A percentile compares a stretch with the other conserved stretches of the same genome.
Evolutionary conservation across 2,113 vertebrate species (phyloP).

Genomic region (Cottus gobio): DNA sequence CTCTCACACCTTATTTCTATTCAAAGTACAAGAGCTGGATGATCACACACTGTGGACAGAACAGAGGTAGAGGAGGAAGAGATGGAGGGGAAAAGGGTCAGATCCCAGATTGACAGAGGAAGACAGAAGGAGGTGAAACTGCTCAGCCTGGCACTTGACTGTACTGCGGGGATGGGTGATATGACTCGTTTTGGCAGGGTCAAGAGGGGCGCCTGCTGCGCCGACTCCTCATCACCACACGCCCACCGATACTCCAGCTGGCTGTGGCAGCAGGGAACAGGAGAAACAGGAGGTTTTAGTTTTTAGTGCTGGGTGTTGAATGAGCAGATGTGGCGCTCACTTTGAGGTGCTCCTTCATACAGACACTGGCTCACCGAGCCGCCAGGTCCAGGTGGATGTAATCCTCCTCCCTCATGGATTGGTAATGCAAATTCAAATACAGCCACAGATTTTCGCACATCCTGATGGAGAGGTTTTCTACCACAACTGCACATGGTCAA

Average conservation of each 20-base stretch:
- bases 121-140: not conserved
- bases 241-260: not conserved
- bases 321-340: not conserved
- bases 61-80: not conserved
- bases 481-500: not conserved
- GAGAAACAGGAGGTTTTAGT: not conserved
- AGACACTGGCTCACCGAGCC: not conserved
- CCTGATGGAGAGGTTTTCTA: not conserved
- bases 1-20: too few species aligned
- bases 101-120: not conserved
- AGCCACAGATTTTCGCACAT: not conserved
- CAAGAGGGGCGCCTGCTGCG: not conserved
- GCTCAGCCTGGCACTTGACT: not conserved
- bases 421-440: not conserved
- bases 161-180: not conserved
- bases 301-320: not conserved
- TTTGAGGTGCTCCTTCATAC: not conserved
- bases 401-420: not conserved
- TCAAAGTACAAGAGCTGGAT: not conserved
- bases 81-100: not conserved
- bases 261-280: not conserved
- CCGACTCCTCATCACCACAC: not conserved
- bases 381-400: not conserved
- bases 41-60: not conserved
- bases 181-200: slow-evolving; percentile 9